A percentile compares a stretch with the other conserved stretches of the same genome.
Conservation (phyloP, 2,113 vertebrate genomes). For the Chaetorhynchus papuensis region DNA sequence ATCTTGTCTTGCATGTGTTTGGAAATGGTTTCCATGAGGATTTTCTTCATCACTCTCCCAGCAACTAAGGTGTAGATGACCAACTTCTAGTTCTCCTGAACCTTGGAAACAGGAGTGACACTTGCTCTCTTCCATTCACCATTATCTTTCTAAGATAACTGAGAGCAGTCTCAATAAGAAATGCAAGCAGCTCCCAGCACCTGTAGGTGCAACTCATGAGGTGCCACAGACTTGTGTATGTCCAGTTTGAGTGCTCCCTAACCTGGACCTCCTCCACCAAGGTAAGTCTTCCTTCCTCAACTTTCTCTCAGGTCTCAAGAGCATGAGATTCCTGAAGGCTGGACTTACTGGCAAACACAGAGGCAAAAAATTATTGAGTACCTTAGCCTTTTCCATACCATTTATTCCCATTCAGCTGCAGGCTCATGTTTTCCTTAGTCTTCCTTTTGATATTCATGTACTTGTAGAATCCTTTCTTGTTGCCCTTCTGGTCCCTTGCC, state of each 20-base stretch:
- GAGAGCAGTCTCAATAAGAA: background rate
- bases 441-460: background rate
- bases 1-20: background rate
- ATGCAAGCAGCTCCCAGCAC: background rate
- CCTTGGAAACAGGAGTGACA: background rate
- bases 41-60: background rate
- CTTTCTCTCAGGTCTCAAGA: background rate
- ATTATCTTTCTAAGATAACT: background rate
- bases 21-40: background rate
- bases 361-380: background rate
- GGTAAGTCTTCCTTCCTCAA: background rate
- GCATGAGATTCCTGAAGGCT: background rate
- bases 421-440: background rate
- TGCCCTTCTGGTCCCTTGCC: background rate
- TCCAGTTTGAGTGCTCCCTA: background rate
- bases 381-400: background rate
- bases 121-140: background rate
- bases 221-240: background rate
- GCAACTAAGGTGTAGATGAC: background rate
- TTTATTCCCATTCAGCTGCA: background rate
- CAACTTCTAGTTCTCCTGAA: background rate
- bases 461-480: background rate
- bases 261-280: background rate
- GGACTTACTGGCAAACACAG: background rate
- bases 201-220: background rate